phyloP scores from a whole-genome alignment of 2,797 vertebrate genomes.

The Furcifer pardalis region DNA sequence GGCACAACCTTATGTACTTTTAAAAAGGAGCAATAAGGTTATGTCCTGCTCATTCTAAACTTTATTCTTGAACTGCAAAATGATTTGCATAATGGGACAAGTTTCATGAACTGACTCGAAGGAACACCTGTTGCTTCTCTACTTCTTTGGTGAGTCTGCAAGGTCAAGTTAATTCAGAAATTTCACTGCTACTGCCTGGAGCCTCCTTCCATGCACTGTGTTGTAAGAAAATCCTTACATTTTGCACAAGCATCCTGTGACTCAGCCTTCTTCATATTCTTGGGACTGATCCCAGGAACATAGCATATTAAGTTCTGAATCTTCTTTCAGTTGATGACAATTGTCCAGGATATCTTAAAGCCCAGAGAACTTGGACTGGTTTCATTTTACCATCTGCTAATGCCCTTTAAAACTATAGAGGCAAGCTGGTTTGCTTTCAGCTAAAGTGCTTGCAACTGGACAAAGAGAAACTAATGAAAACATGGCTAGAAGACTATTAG shows the following conservation, averaged over 20 bases:
- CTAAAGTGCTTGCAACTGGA: not conserved
- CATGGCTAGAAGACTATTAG: not conserved
- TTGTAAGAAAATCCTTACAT: slow-evolving; percentile 30
- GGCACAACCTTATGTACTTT: not conserved
- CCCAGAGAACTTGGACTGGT: not conserved
- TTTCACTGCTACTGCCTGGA: not conserved
- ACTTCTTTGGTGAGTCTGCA: not conserved
- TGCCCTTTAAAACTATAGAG: not conserved
- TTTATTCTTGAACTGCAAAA: accelerated
- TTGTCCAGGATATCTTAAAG: accelerated
- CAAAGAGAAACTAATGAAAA: not conserved
- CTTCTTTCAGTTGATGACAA: not conserved
- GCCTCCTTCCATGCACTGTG: not conserved
- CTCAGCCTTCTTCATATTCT: slow-evolving; percentile 42
- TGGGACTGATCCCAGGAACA: slow-evolving; percentile 4
- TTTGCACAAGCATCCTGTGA: slow-evolving; percentile 47
- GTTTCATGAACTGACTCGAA: not conserved
- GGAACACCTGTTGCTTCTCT: not conserved
- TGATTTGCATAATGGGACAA: not conserved
- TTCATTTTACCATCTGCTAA: not conserved
- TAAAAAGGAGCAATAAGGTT: not conserved
- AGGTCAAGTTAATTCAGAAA: slow-evolving; percentile 39
- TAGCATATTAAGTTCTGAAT: slow-evolving; percentile 7
- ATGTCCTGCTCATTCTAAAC: not conserved
- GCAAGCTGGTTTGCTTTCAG: not conserved